Evolutionary conservation across 2,888 invertebrate species (phyloP).

Genomic region (Drosophila multiciliata): DNA sequence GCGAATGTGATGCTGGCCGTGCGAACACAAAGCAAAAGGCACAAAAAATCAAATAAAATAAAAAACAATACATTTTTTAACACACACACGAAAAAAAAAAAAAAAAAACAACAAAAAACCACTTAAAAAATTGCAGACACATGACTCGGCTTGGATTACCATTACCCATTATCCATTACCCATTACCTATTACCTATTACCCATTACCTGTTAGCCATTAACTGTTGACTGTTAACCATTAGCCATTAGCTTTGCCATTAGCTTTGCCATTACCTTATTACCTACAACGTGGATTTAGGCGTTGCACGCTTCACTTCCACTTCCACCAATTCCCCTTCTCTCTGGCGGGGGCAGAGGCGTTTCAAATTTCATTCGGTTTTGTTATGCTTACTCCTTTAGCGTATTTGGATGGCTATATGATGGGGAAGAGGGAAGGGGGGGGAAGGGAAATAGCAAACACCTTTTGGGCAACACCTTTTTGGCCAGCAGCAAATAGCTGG

Average conservation of each 20-base stretch:
- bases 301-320: conserved; percentile 58
- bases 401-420: too few species aligned
- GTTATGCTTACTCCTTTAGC: conserved; percentile 29
- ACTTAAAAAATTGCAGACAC: conserved; percentile 45
- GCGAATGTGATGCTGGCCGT: conserved; percentile 38
- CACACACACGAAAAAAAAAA: not conserved
- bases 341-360: not conserved
- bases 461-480: conserved; percentile 51
- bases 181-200: conserved; percentile 32
- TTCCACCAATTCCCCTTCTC: conserved; percentile 33
- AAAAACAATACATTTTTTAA: not conserved
- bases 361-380: conserved; percentile 54
- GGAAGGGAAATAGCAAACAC: conserved; percentile 28
- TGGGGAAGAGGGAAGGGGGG: not conserved
- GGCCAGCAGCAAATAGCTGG: conserved; percentile 21
- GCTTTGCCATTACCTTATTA: conserved; percentile 59
- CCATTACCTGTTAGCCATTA: conserved; percentile 14
- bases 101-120: conserved; percentile 11
- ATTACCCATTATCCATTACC: conserved; percentile 16
- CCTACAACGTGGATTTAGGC: conserved; percentile 56
- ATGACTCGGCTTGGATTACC: conserved; percentile 41
- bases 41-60: conserved; percentile 1
- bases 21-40: conserved; percentile 37
- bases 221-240: conserved; percentile 30
- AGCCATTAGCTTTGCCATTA: conserved; percentile 42